A percentile compares a stretch with the other conserved stretches of the same genome.
These are phyloP conservation scores for Galeopterus variegatus DNA, from an alignment of 2,113 vertebrate species.

Conservation along the genomic window DNA sequence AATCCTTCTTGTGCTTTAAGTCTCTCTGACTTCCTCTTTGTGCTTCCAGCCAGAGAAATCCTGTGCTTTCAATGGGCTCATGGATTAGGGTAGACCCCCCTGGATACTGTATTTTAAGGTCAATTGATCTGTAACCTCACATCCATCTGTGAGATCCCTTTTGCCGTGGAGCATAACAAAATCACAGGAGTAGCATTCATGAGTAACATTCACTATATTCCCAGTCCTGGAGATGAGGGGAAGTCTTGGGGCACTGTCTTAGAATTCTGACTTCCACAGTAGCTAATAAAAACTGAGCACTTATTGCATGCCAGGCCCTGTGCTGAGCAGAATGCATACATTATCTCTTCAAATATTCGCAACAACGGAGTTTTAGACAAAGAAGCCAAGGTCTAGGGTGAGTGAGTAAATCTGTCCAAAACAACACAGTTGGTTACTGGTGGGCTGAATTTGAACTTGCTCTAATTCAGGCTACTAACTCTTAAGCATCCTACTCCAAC, in stretches of 20 bases:
- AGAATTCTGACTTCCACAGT: not conserved
- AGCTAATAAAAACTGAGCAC: not conserved
- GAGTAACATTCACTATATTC: no score
- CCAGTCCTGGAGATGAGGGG: not conserved
- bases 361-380: not conserved
- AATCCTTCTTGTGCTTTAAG: not conserved
- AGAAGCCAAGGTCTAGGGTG: not conserved
- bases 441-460: not conserved
- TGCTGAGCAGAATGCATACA: fast-evolving
- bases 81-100: not conserved
- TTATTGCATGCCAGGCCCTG: not conserved
- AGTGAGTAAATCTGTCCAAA: not conserved
- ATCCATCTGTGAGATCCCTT: not conserved
- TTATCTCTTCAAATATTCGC: not conserved
- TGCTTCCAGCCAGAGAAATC: not conserved
- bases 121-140: not conserved
- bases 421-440: not conserved
- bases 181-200: not conserved
- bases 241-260: no score
- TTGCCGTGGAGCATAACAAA: not conserved
- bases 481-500: not conserved
- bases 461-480: not conserved
- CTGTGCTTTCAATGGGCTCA: not conserved
- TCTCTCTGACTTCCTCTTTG: not conserved
- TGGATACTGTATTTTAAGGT: not conserved